Percentiles rank a stretch among this genome's conserved stretches.
Conservation (phyloP, 2,797 vertebrate species). For the Uromys caudimaculatus region DNA sequence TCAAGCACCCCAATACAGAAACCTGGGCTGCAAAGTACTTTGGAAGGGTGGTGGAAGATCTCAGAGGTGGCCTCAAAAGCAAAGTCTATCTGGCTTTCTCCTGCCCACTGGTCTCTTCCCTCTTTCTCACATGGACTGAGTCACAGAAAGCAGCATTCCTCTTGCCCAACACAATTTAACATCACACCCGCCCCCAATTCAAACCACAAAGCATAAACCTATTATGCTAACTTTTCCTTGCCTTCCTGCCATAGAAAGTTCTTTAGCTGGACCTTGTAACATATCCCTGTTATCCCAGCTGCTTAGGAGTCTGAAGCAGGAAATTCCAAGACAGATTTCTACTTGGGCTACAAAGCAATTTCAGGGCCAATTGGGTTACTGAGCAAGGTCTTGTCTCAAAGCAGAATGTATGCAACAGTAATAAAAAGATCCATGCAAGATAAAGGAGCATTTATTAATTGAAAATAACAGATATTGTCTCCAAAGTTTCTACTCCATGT, state of each 20-base stretch:
- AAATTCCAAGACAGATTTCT: background rate
- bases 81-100: background rate
- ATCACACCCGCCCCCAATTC: background rate
- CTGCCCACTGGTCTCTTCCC: background rate
- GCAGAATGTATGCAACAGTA: background rate
- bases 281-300: background rate
- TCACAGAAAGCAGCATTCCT: background rate
- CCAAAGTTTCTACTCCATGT: slow-evolving; percentile 62
- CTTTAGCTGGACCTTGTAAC: background rate
- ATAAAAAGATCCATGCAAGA: background rate
- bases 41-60: background rate
- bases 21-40: background rate
- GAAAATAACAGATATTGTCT: slow-evolving; percentile 67
- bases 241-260: background rate
- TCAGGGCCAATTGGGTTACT: background rate
- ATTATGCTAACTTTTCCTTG: background rate
- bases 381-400: background rate
- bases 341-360: background rate
- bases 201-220: background rate
- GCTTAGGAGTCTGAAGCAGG: background rate
- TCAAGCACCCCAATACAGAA: background rate
- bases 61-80: background rate
- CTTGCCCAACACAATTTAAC: background rate
- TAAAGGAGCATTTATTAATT: slow-evolving; percentile 45
- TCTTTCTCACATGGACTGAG: background rate